Evolutionary conservation across 2,113 vertebrate genomes (phyloP).

Genomic region (Amphiprion percula): DNA sequence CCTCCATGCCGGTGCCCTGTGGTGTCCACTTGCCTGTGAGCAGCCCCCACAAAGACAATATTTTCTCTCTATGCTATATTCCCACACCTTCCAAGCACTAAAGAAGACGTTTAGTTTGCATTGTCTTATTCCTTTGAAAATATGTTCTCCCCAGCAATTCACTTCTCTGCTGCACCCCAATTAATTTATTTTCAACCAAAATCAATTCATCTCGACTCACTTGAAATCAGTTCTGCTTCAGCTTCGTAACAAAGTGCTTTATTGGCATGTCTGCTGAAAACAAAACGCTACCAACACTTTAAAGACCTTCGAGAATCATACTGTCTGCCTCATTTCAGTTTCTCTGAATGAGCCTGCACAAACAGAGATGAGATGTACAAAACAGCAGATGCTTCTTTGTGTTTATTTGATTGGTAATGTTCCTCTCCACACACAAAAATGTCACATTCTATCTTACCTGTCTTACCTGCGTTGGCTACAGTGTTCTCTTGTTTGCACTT

Average conservation of each 20-base stretch:
- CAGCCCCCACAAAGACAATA: constrained; percentile 23
- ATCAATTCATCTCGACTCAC: constrained; percentile 1
- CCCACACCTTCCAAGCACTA: constrained; percentile 11
- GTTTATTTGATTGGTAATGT: not conserved
- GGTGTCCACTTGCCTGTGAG: constrained; percentile 21
- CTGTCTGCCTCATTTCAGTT: not conserved
- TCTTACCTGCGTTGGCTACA: constrained; percentile 85
- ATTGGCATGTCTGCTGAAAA: not conserved
- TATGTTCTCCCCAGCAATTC: not conserved
- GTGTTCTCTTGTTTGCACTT: constrained; percentile 88
- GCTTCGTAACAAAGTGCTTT: constrained; percentile 2
- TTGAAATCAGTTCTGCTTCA: constrained; percentile 7
- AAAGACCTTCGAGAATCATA: not conserved
- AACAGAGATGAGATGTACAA: not conserved
- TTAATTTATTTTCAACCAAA: constrained; percentile 11
- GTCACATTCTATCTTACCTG: constrained; percentile 72
- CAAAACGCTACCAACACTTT: not conserved
- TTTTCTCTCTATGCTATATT: constrained; percentile 13
- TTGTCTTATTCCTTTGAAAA: not conserved
- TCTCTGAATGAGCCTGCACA: not conserved
- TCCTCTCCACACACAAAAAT: constrained; percentile 2
- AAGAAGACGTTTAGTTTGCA: constrained; percentile 6
- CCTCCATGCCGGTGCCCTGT: constrained; percentile 21
- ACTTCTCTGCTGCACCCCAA: not conserved
- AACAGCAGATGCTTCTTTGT: not conserved